Conservation (phyloP, 2,113 vertebrate species). For the Beaufortia kweichowensis region DNA sequence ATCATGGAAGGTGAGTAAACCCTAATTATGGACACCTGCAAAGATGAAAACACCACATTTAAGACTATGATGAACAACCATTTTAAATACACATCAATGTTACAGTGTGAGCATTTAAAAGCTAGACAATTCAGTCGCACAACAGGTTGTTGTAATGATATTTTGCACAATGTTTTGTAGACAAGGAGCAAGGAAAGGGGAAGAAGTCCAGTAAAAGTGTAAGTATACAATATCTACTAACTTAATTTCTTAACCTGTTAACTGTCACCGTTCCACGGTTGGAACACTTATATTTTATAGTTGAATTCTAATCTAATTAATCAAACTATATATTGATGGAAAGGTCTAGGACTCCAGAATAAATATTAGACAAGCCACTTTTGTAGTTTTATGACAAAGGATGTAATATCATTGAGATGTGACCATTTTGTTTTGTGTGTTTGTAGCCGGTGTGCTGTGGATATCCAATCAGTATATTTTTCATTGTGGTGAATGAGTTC, state of each 20-base stretch:
- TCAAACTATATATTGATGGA: too few relatives aligned
- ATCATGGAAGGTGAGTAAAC: conserved; percentile 52
- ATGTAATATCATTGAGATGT: background rate
- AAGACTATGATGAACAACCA: too few relatives aligned
- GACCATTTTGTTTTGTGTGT: background rate
- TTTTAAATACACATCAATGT: too few relatives aligned
- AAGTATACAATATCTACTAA: too few relatives aligned
- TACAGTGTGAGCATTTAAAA: too few relatives aligned
- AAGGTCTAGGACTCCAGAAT: conserved; percentile 47
- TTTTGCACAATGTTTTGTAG: conserved; percentile 43
- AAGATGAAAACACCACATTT: too few relatives aligned
- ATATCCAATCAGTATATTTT: conserved; percentile 91
- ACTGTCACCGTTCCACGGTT: too few relatives aligned
- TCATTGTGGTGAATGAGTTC: conserved; percentile 96
- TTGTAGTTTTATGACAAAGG: background rate
- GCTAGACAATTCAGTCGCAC: too few relatives aligned
- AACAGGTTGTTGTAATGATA: conserved; percentile 2
- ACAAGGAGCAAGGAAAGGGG: conserved; percentile 43
- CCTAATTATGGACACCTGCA: background rate
- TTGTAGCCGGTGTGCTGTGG: conserved; percentile 62
- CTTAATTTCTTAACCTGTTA: too few relatives aligned
- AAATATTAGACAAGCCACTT: background rate
- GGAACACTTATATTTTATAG: too few relatives aligned
- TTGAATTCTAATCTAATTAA: too few relatives aligned
- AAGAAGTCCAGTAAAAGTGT: conserved; percentile 51